Evolutionary conservation across 2,113 vertebrate species (phyloP).

Genomic region (Plotosus lineatus): DNA sequence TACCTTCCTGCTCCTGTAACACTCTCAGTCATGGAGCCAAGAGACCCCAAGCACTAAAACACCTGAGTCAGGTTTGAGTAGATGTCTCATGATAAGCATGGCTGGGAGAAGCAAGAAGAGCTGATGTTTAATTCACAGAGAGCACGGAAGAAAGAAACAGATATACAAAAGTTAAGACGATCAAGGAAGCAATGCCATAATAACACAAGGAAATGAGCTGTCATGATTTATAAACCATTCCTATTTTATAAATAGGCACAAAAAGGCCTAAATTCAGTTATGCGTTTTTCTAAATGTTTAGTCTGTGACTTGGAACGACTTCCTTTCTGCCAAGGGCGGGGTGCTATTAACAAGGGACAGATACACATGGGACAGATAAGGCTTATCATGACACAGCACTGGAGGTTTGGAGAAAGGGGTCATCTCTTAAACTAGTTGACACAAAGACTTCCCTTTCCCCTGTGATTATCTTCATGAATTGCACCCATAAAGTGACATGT

Average conservation of each 20-base stretch:
- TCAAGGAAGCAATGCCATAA: not conserved
- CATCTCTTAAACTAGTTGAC: not conserved
- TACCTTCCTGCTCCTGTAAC: slow-evolving; percentile 13
- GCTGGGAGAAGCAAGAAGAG: slow-evolving; percentile 14
- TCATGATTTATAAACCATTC: slow-evolving; percentile 1
- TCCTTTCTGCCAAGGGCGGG: not conserved
- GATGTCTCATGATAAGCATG: slow-evolving; percentile 15
- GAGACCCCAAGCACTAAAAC: slow-evolving; percentile 11
- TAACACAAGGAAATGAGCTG: too few relatives aligned
- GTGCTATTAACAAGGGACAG: not conserved
- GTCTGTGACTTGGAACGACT: not conserved
- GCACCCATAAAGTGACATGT: too few relatives aligned
- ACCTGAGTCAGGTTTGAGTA: slow-evolving; percentile 22
- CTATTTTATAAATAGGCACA: not conserved
- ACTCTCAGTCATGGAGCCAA: not conserved
- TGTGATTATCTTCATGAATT: not conserved
- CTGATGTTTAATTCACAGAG: not conserved
- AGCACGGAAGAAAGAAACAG: not conserved
- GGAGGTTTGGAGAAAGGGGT: not conserved
- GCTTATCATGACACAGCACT: not conserved
- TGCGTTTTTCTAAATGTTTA: not conserved
- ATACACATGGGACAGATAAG: not conserved
- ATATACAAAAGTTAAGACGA: not conserved
- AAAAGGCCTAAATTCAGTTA: not conserved
- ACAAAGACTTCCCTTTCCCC: not conserved